Percentiles rank a stretch among this genome's conserved stretches.
Evolutionary conservation across 37 sponge, comb jelly and placozoan genomes (phyloP).

Genomic region (Spongia lamella): DNA sequence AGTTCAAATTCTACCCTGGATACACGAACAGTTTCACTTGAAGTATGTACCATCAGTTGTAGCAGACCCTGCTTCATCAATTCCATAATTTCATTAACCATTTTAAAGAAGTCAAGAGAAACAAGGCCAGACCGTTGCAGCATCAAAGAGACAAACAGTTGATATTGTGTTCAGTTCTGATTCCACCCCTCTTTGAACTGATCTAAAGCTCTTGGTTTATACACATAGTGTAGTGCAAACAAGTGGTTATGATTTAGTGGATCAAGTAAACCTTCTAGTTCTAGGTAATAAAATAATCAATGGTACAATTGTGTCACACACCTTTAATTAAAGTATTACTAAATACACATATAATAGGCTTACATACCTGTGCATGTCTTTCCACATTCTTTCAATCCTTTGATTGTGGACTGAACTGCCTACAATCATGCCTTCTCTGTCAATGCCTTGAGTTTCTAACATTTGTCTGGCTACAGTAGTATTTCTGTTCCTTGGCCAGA

Average conservation of each 20-base stretch:
- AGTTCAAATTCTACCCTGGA: not conserved
- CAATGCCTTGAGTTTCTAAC: constrained; percentile 40
- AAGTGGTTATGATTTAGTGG: constrained; percentile 31
- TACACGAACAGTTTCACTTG: not conserved
- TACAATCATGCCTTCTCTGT: constrained; percentile 11
- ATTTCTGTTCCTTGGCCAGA: constrained; percentile 49
- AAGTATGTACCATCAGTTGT: too few species aligned
- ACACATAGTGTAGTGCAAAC: constrained; percentile 53
- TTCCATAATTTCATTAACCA: constrained; percentile 27
- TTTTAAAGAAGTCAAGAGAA: constrained; percentile 30
- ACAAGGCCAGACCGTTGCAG: constrained; percentile 25
- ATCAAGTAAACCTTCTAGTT: constrained; percentile 23
- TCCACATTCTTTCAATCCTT: constrained; percentile 17
- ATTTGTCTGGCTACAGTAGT: constrained; percentile 40
- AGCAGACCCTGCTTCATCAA: not conserved
- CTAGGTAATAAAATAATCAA: constrained; percentile 40
- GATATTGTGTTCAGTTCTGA: constrained; percentile 25
- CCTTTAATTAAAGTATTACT: not conserved
- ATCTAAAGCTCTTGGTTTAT: constrained; percentile 40
- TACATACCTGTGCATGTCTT: constrained; percentile 1
- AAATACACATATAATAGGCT: too few species aligned
- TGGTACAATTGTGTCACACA: constrained; percentile 36
- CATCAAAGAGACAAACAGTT: constrained; percentile 21
- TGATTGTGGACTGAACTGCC: constrained; percentile 32
- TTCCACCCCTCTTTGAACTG: constrained; percentile 37